These are phyloP conservation scores for Diacarnus erythraeanus DNA, from an alignment of 37 sponge, comb jelly and placozoan genomes.

Conservation along the genomic window DNA sequence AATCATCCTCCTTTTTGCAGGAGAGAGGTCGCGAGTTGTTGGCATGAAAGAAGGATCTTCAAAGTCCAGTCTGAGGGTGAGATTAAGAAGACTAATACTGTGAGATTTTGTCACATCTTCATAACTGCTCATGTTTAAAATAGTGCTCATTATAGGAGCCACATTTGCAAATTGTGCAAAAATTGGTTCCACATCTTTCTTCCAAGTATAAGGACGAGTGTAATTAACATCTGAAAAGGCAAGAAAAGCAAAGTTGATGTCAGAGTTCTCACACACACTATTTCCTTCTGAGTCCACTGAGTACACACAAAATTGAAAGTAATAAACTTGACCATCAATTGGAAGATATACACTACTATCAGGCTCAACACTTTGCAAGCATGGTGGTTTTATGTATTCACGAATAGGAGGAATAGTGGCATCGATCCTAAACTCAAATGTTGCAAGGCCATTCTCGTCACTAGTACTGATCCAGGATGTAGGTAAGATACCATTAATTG, in stretches of 20 bases:
- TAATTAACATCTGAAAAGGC: not conserved
- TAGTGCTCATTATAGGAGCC: constrained; percentile 45
- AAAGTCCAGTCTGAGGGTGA: constrained; percentile 9
- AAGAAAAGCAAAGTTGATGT: constrained; percentile 2
- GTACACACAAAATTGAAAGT: constrained; percentile 30
- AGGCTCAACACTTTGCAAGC: too few relatives aligned
- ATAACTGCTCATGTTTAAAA: constrained; percentile 49
- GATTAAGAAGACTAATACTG: constrained; percentile 22
- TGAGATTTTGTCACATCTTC: constrained; percentile 9
- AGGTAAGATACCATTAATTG: constrained; percentile 1
- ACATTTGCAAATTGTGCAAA: constrained; percentile 42
- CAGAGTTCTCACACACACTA: not conserved
- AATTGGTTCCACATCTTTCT: constrained; percentile 38
- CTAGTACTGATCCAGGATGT: not conserved
- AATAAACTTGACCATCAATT: constrained; percentile 64
- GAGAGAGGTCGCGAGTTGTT: constrained; percentile 56
- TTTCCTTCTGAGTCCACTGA: not conserved
- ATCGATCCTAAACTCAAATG: constrained; percentile 15
- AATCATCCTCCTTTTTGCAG: constrained; percentile 34
- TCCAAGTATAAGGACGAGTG: constrained; percentile 26
- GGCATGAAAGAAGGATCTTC: constrained; percentile 74
- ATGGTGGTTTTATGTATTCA: not conserved
- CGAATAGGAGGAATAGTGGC: not conserved
- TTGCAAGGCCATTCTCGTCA: constrained; percentile 20
- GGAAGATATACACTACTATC: not conserved